A percentile compares a stretch with the other conserved stretches of the same genome.
Conservation (phyloP, 1,140 invertebrate species). For the Lepidostoma basale region DNA sequence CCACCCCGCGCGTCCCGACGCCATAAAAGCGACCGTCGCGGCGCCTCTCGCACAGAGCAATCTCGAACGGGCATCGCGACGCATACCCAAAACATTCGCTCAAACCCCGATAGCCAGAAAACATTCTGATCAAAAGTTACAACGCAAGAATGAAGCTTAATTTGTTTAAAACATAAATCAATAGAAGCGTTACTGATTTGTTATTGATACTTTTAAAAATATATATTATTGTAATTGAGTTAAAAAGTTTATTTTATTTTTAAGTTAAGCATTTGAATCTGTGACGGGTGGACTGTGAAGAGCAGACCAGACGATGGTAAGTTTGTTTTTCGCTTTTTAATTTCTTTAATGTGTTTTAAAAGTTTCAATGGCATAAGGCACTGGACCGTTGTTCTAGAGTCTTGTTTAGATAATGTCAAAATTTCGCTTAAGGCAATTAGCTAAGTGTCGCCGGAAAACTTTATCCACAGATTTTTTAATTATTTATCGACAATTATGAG, state of each 20-base stretch:
- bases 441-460: too few species aligned
- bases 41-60: not conserved
- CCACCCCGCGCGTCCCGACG: not conserved
- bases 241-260: not conserved
- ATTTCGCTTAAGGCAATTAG: too few species aligned
- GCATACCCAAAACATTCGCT: too few species aligned
- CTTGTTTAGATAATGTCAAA: too few species aligned
- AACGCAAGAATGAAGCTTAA: not conserved
- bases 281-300: not conserved
- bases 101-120: too few species aligned
- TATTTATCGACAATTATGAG: too few species aligned
- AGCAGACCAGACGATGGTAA: not conserved
- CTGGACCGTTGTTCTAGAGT: too few species aligned
- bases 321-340: not conserved
- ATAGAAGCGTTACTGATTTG: too few species aligned
- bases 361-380: too few species aligned
- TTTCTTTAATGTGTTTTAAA: not conserved
- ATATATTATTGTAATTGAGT: not conserved
- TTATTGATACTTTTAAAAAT: not conserved
- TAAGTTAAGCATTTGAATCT: not conserved
- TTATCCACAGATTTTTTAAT: too few species aligned
- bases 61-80: slow-evolving; percentile 3
- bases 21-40: slow-evolving; percentile 9
- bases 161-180: not conserved
- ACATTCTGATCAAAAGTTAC: too few species aligned